Conservation (phyloP, 2,888 invertebrate species). For the Teinopalpus imperialis region DNA sequence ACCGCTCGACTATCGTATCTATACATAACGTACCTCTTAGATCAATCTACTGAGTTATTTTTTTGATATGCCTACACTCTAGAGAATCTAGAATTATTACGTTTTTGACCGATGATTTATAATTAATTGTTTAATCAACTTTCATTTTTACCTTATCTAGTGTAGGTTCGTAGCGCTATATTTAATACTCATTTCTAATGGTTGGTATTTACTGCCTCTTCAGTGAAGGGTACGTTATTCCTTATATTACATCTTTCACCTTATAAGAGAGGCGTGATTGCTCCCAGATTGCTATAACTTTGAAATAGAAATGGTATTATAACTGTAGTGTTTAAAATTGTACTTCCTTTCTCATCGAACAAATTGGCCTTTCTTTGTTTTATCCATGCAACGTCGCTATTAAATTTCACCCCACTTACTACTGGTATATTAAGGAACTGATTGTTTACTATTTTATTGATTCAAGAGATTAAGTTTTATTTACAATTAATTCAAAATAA, state of each 20-base stretch:
- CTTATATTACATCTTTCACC: conserved; percentile 69
- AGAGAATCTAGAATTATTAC: background rate
- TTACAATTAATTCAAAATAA: conserved; percentile 3
- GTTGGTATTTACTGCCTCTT: conserved; percentile 34
- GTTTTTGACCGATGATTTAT: background rate
- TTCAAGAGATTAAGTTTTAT: conserved; percentile 30
- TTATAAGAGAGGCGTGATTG: conserved; percentile 71
- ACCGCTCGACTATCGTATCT: conserved; percentile 70
- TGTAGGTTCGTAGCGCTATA: too few relatives aligned
- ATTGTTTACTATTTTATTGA: conserved; percentile 28
- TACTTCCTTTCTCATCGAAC: conserved; percentile 75
- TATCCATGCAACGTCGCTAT: conserved; percentile 44
- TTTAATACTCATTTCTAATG: conserved; percentile 35
- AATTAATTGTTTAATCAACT: background rate
- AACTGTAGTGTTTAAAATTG: conserved; percentile 73
- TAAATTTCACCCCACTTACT: conserved; percentile 43
- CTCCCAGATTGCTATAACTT: conserved; percentile 77
- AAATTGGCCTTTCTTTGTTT: conserved; percentile 78
- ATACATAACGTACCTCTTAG: conserved; percentile 44
- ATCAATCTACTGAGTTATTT: conserved; percentile 44
- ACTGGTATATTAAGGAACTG: conserved; percentile 30
- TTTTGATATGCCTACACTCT: conserved; percentile 29
- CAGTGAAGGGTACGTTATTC: conserved; percentile 66
- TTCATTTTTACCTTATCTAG: too few relatives aligned
- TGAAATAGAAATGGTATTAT: conserved; percentile 69